Evolutionary conservation across 2,888 invertebrate genomes (phyloP).

Genomic region (Callinectes sapidus): DNA sequence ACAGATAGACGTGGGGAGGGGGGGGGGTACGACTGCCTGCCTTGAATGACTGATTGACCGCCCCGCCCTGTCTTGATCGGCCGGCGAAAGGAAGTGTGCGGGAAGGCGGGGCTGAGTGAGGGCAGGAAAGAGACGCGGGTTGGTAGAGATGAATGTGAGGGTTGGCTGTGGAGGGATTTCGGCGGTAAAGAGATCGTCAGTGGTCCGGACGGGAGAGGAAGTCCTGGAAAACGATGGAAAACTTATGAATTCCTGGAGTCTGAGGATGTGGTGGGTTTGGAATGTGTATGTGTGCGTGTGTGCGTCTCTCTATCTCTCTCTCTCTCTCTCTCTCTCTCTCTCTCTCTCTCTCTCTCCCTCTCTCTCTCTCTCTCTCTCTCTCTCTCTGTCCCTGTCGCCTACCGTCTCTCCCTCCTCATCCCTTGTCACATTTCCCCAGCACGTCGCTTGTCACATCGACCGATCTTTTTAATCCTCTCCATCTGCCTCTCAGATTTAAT

Average conservation of each 20-base stretch:
- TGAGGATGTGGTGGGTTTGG: neutral
- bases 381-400: neutral
- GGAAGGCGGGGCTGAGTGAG: neutral
- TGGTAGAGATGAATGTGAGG: neutral
- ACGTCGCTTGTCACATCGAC: neutral
- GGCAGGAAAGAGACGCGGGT: neutral
- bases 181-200: conserved; percentile 23
- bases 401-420: neutral
- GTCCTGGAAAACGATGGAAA: conserved; percentile 23
- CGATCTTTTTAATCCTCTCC: neutral
- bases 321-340: conserved; percentile 10
- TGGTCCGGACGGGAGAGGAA: neutral
- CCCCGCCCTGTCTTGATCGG: neutral
- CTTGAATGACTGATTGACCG: neutral
- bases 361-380: neutral
- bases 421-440: neutral
- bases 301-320: neutral
- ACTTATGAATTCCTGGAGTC: neutral
- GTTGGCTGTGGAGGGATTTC: neutral
- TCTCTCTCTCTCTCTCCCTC: neutral
- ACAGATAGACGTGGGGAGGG: neutral
- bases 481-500: neutral
- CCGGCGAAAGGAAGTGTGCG: neutral
- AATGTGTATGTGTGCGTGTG: neutral
- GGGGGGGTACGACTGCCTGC: no score